Conservation (phyloP, 2,888 invertebrate species). For the Dasypogon diadema region DNA sequence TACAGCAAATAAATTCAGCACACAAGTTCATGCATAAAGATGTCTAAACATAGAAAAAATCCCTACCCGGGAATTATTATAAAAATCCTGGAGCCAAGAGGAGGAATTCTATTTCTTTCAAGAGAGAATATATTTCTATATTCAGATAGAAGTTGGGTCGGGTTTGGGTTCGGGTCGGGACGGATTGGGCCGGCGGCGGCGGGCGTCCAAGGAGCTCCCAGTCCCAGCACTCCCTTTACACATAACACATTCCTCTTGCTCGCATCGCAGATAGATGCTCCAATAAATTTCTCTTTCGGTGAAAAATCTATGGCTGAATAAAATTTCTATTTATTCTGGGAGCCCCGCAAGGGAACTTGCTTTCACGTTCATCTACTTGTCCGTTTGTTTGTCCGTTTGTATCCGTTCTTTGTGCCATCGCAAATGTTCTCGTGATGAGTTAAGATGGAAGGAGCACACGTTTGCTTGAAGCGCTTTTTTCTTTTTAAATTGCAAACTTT, state of each 20-base stretch:
- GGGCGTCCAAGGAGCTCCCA: not conserved
- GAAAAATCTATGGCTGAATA: slow-evolving; percentile 54
- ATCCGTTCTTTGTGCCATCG: slow-evolving; percentile 5
- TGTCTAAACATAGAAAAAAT: slow-evolving; percentile 47
- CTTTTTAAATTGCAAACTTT: slow-evolving; percentile 49
- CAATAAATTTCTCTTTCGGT: slow-evolving; percentile 49
- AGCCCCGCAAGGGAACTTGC: slow-evolving; percentile 31
- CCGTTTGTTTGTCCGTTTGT: slow-evolving; percentile 16
- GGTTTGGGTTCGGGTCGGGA: not conserved
- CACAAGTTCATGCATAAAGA: slow-evolving; percentile 52
- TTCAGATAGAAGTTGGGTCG: not conserved
- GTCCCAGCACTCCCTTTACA: slow-evolving; percentile 5
- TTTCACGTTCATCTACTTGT: not conserved
- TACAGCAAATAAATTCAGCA: slow-evolving; percentile 47
- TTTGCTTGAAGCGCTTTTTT: not conserved
- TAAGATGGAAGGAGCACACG: slow-evolving; percentile 19
- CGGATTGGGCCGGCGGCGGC: not conserved
- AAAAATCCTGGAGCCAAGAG: slow-evolving; percentile 48
- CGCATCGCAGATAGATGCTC: slow-evolving; percentile 46
- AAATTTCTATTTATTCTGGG: slow-evolving; percentile 51
- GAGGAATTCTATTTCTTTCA: slow-evolving; percentile 48
- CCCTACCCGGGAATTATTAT: slow-evolving; percentile 48
- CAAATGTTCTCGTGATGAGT: slow-evolving; percentile 33
- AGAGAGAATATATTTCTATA: slow-evolving; percentile 39
- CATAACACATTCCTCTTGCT: slow-evolving; percentile 25